Base-by-base conservation (phyloP, 2,888 invertebrate species). In the Cryptophagus acutangulus region DNA sequence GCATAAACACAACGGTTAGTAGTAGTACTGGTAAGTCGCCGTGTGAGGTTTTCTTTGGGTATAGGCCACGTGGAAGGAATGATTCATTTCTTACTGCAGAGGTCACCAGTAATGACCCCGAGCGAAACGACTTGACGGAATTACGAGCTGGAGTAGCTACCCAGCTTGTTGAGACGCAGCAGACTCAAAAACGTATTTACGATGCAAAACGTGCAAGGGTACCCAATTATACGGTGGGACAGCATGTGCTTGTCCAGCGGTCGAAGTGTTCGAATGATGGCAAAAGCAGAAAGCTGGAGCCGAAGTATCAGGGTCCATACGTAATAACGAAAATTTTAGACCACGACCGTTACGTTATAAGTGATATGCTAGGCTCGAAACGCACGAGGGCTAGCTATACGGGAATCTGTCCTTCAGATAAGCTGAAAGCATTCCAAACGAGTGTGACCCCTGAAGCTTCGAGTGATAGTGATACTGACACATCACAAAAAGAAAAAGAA, bases 1-100 rank as follows among this genome's bases (percentile, higher is more conserved):
- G 49, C 35, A 43, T 54, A 30, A 52, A 57, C 42, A 40, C 45
- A 2, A 49, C 50, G 6, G 34, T 48, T 17, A 51, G 48, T 48
- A 43, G 41, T 10, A 40, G 48, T 2, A 49, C 52, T 2, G 50
- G 46, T 3, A 55, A 53, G 33, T 40, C 29, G 16, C 50, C 54
- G 2, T 43, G 53, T 33, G 51, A 52, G 38, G 10, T 55, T 26
- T 44, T 58, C 13, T 45, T 57, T 13, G 58, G 58, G 3, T 58
- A 49, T 31, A 17, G 40, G 3, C 54, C 56, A 15, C 25, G 51
- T 38, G 45, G 47, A 8, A 24, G 43, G 10, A 38, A 48, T 15
- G 55, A 54, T 38, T 43, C 49, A 6, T 52, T 41, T 26, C 30
- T 53, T 5, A 40, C 41, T 13, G 36, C 33, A 8, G 46, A 51